Evolutionary conservation across 2,113 vertebrate genomes (phyloP).

Genomic region (Pholis gunnellus): DNA sequence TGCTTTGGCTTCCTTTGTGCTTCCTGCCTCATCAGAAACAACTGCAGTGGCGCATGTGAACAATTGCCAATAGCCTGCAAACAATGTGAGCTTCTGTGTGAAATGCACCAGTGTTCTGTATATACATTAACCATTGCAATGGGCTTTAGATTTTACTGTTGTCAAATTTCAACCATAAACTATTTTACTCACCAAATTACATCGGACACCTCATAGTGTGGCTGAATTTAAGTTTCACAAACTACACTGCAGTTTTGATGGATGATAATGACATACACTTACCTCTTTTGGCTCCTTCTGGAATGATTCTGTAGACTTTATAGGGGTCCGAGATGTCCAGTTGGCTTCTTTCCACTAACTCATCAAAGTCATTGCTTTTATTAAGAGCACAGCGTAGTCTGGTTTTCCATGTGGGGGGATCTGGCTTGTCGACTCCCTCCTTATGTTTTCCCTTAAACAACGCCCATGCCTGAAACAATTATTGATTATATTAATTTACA

Average conservation of each 20-base stretch:
- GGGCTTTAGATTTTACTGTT: neutral
- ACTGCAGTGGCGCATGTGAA: slow-evolving; percentile 54
- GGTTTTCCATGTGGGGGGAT: slow-evolving; percentile 99
- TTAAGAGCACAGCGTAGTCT: slow-evolving; percentile 96
- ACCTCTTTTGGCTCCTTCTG: slow-evolving; percentile 96
- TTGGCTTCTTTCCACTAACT: slow-evolving; percentile 95
- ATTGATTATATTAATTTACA: slow-evolving; percentile 14
- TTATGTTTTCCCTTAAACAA: slow-evolving; percentile 98
- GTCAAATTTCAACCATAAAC: neutral
- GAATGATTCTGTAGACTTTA: slow-evolving; percentile 98
- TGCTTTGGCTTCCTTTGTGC: slow-evolving; percentile 84
- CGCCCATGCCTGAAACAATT: slow-evolving; percentile 91
- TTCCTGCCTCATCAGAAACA: slow-evolving; percentile 81
- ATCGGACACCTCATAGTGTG: neutral
- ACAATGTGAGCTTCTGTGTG: slow-evolving; percentile 35
- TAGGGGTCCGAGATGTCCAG: slow-evolving; percentile 99
- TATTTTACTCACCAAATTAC: neutral
- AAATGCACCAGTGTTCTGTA: neutral
- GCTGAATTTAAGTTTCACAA: neutral
- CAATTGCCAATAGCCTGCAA: slow-evolving; percentile 34
- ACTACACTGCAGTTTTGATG: neutral
- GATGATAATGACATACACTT: slow-evolving; percentile 25
- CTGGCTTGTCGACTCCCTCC: slow-evolving; percentile 97
- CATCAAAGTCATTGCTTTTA: slow-evolving; percentile 99
- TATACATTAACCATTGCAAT: neutral